Conservation (phyloP, 2,888 invertebrate species). For the Fragum whitleyi region DNA sequence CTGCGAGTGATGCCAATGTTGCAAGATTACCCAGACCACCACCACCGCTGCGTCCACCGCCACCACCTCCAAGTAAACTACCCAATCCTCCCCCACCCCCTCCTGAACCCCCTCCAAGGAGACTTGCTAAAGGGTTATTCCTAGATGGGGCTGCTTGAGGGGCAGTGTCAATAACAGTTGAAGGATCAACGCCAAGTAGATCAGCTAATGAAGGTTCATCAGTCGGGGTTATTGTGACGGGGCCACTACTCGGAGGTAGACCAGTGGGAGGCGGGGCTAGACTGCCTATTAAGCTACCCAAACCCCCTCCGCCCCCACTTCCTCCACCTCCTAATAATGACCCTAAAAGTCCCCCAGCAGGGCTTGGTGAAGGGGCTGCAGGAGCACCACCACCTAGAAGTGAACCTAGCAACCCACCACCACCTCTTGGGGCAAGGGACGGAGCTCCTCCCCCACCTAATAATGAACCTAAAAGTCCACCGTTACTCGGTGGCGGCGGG, state of each 20-base stretch:
- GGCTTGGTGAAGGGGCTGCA: not conserved
- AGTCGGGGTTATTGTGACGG: not conserved
- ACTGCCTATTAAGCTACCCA: constrained; percentile 14
- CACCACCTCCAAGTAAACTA: constrained; percentile 15
- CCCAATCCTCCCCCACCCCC: constrained; percentile 25
- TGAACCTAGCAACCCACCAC: constrained; percentile 41
- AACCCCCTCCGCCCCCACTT: constrained; percentile 18
- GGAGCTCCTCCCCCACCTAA: not conserved
- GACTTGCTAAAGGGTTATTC: constrained; percentile 38
- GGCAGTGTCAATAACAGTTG: constrained; percentile 35
- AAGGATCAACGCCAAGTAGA: constrained; percentile 63
- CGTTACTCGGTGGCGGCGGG: not conserved
- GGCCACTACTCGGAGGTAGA: constrained; percentile 28
- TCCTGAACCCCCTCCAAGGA: constrained; percentile 44
- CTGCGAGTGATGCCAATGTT: not conserved
- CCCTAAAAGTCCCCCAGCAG: constrained; percentile 29
- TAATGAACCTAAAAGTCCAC: not conserved
- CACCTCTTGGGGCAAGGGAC: not conserved
- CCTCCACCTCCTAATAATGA: constrained; percentile 18
- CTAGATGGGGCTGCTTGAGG: constrained; percentile 46
- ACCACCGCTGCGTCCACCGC: constrained; percentile 17
- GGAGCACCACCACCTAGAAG: constrained; percentile 34
- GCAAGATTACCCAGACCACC: constrained; percentile 15
- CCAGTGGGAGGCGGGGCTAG: constrained; percentile 46
- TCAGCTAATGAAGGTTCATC: constrained; percentile 59